These are phyloP conservation scores for Fundulus diaphanus DNA, from an alignment of 2,797 vertebrate species.

Conservation along the genomic window DNA sequence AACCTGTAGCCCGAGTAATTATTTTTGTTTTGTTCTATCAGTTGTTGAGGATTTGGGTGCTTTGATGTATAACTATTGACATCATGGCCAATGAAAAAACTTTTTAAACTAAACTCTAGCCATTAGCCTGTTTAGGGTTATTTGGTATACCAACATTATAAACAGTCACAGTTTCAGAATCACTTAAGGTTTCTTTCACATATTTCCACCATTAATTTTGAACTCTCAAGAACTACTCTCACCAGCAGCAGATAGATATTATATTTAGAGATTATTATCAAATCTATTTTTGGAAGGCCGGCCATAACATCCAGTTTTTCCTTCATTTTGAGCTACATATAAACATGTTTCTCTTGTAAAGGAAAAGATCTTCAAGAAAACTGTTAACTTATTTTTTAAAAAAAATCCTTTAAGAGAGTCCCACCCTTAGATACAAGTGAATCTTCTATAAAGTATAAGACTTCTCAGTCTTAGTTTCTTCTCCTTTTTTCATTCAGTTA, in stretches of 20 bases:
- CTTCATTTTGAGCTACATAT: background rate
- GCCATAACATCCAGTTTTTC: background rate
- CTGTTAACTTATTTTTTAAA: background rate
- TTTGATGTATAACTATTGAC: background rate
- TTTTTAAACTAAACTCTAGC: background rate
- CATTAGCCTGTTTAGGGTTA: background rate
- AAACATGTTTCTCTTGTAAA: background rate
- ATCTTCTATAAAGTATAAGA: background rate
- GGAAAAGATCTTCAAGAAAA: background rate
- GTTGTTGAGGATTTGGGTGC: background rate
- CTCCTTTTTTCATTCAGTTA: slow-evolving; percentile 4
- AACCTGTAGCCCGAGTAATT: background rate
- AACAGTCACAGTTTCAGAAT: background rate
- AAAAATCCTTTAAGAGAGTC: background rate
- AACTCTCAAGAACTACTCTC: background rate
- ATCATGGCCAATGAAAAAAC: background rate
- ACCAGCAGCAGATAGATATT: background rate
- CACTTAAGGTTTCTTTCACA: background rate
- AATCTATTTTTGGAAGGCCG: background rate
- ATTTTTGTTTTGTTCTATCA: background rate
- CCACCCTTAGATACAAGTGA: background rate
- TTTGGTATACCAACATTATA: background rate
- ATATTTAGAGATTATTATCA: background rate
- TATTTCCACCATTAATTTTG: background rate
- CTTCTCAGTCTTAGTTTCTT: background rate